A percentile compares a stretch with the other conserved stretches of the same genome.
These are phyloP conservation scores for Dryococelus australis DNA, from an alignment of 2,888 invertebrate genomes.

Conservation along the genomic window DNA sequence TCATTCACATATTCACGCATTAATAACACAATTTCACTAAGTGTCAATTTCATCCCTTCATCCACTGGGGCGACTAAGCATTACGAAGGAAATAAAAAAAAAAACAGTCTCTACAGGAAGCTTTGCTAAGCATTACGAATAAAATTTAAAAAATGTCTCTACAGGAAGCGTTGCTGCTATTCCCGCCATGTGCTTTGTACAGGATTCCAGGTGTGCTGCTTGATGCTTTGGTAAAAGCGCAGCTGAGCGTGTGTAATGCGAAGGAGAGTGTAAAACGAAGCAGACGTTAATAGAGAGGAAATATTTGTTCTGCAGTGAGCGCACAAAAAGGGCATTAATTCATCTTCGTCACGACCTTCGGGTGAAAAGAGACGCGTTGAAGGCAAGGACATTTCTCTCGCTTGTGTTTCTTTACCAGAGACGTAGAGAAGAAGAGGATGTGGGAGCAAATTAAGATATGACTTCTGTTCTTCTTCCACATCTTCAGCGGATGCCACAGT, in stretches of 20 bases:
- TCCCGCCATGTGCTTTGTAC: background rate
- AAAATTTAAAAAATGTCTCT: background rate
- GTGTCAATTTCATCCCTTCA: too few species aligned
- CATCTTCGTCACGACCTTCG: background rate
- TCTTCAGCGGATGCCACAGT: background rate
- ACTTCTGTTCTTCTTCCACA: background rate
- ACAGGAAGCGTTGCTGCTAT: background rate
- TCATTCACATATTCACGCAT: too few species aligned
- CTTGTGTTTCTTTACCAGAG: background rate
- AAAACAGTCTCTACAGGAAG: background rate
- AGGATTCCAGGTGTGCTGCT: background rate
- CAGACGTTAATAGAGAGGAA: conserved; percentile 10
- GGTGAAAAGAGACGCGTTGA: background rate
- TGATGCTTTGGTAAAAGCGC: background rate
- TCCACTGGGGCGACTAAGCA: too few species aligned
- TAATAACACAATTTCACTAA: too few species aligned
- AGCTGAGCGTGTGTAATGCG: background rate
- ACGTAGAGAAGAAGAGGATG: background rate
- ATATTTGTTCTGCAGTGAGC: background rate
- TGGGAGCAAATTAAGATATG: background rate
- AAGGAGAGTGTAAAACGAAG: background rate
- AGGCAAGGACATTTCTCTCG: background rate
- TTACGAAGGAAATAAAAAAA: background rate
- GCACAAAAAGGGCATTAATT: background rate
- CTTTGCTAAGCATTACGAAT: background rate